Percentiles rank a stretch among this genome's conserved stretches.
Evolutionary conservation across 2,797 vertebrate species (phyloP).

Genomic region (Harpagifer antarcticus): DNA sequence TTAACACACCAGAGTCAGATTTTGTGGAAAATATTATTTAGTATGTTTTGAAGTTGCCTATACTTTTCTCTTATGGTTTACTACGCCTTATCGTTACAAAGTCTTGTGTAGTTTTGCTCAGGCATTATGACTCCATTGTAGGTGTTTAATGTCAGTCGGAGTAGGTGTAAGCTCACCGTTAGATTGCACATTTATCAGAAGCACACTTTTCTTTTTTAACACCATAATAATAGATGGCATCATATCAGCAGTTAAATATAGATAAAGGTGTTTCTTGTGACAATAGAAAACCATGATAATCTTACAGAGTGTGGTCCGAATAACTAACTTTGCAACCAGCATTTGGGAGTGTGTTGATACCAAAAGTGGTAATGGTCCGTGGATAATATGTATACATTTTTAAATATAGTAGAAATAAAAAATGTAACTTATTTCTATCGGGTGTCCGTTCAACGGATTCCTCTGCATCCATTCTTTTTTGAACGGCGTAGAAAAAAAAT

Average conservation of each 20-base stretch:
- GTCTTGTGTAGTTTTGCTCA: conserved; percentile 35
- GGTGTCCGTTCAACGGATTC: background rate
- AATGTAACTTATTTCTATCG: background rate
- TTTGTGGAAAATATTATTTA: conserved; percentile 11
- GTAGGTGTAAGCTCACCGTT: conserved; percentile 58
- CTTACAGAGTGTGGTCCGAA: conserved; percentile 8
- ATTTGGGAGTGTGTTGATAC: background rate
- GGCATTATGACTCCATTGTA: conserved; percentile 48
- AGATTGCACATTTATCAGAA: conserved; percentile 47
- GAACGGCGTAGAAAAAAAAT: background rate
- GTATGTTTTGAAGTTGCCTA: conserved; percentile 6
- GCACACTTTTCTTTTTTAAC: conserved; percentile 31
- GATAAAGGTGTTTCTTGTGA: conserved; percentile 13
- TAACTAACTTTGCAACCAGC: background rate
- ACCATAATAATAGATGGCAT: conserved; percentile 37
- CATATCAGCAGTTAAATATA: conserved; percentile 40
- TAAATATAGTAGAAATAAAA: too few relatives aligned
- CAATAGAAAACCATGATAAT: conserved; percentile 1
- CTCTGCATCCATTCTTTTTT: background rate
- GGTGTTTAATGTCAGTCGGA: conserved; percentile 68
- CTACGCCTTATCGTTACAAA: conserved; percentile 14
- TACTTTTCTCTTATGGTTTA: background rate
- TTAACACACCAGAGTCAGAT: background rate
- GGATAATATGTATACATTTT: background rate
- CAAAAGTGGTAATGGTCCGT: conserved; percentile 1